phyloP scores from a whole-genome alignment of 2,113 vertebrate species.

The Aphyosemion australe region DNA sequence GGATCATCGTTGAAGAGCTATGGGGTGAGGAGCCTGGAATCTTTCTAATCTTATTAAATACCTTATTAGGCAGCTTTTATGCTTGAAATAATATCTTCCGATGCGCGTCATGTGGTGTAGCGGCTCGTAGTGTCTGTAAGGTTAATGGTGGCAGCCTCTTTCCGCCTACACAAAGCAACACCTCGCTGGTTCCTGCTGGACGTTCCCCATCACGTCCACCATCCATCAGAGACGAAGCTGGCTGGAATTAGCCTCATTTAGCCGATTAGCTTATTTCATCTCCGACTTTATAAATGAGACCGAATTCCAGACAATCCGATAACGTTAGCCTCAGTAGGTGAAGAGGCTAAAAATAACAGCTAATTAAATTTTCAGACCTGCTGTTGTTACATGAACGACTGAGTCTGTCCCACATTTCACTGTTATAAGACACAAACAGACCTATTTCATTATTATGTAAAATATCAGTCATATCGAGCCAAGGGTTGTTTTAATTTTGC shows the following conservation, averaged over 20 bases:
- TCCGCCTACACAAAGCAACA: slow-evolving; percentile 62
- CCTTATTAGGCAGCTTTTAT: fast-evolving
- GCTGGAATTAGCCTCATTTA: background rate
- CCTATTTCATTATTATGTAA: slow-evolving; percentile 9
- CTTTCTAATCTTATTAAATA: fast-evolving
- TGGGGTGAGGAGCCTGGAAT: slow-evolving; percentile 53
- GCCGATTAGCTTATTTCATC: background rate
- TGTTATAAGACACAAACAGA: slow-evolving; percentile 18
- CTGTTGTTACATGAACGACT: background rate
- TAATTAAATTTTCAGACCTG: slow-evolving; percentile 23
- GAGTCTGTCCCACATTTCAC: slow-evolving; percentile 37
- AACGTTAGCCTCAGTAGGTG: background rate
- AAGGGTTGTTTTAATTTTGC: too few species aligned
- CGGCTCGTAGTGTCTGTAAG: too few species aligned
- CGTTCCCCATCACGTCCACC: background rate
- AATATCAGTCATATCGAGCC: background rate
- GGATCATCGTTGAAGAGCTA: slow-evolving; percentile 14
- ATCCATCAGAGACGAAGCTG: background rate
- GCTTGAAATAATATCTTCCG: background rate
- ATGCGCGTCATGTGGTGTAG: too few species aligned
- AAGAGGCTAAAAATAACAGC: slow-evolving; percentile 9
- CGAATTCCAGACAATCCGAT: background rate
- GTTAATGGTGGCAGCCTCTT: slow-evolving; percentile 24
- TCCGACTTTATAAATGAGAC: fast-evolving
- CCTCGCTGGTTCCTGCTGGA: slow-evolving; percentile 37